Evolutionary conservation across 2,888 invertebrate species (phyloP), one percentile per base, ranked within the genome.

Genomic region (Augiades crinisus): DNA sequence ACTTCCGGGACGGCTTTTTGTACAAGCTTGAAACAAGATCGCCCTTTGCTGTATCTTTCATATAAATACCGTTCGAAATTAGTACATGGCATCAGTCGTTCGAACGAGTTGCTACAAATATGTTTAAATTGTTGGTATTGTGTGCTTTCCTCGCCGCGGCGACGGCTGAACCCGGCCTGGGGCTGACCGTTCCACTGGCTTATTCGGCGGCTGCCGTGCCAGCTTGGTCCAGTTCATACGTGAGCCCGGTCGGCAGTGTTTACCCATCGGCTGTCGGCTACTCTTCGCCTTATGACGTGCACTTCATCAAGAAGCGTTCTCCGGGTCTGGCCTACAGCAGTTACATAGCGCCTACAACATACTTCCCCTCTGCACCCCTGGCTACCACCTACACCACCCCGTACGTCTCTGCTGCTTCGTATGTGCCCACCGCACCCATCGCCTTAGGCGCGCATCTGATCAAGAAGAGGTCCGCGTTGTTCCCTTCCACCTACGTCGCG

Each of bases 61-160:
- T 64, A 64, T 64, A 64, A 59, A 64, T 63, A 64, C 51, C 19
- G 36, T 37, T 22, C 19, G 14, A 16, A 30, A 40, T 30, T 49
- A 41, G 13, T 12, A 19, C 13, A 46, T 38, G 61, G 67, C 68
- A 84, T 84, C 85, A 87, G 79, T 84, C 68, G 56, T 65, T 61
- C 65, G 68, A 75, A 63, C 74, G 78, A 82, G 80, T 77, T 72
- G 80, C 68, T 77, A 73, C 77, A 83, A 72, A 65, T 33, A 90
- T 90, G 87, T 86, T 75, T 68, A 88, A 86, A 69, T 63, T 86
- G 78, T 89, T 91, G 79, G 91, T 91, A 69, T 87, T 92, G 89
- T 91, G 86, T 72, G 90, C 91, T 75, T 78, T 92, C 65, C 67
- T 92, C 64, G 91, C 92, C 63, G 80, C 89, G 62, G 92, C 81